Conservation (phyloP, 2,888 invertebrate genomes). For the Aphodius sticticus region DNA sequence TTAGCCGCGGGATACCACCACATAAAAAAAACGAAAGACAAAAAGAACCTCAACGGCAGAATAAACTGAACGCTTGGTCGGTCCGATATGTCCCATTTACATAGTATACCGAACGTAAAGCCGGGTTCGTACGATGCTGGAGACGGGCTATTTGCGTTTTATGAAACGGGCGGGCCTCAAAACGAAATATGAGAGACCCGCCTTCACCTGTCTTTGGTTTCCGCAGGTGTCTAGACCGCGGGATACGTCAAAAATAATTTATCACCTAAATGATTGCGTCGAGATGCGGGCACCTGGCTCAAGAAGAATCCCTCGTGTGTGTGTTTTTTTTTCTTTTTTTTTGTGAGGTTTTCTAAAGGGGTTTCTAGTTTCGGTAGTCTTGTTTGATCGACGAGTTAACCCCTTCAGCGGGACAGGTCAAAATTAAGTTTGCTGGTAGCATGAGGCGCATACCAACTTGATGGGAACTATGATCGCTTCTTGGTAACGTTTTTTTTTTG, state of each 20-base stretch:
- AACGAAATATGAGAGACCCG: background rate
- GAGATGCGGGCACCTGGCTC: background rate
- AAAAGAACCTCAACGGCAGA: background rate
- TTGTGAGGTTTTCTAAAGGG: background rate
- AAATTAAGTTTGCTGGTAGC: background rate
- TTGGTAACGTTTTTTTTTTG: background rate
- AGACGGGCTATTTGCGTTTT: background rate
- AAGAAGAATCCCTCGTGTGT: background rate
- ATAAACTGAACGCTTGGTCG: background rate
- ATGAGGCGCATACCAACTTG: background rate
- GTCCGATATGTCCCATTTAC: background rate
- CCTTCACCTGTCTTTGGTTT: constrained; percentile 38
- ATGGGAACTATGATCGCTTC: background rate
- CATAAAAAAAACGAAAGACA: background rate
- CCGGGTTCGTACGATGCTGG: background rate
- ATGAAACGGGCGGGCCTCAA: background rate
- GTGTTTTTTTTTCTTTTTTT: background rate
- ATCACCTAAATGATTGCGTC: constrained; percentile 40
- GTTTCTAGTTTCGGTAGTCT: background rate
- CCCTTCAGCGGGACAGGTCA: background rate
- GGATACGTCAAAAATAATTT: constrained; percentile 43
- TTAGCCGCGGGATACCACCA: background rate
- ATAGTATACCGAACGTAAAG: background rate
- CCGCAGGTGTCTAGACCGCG: constrained; percentile 38
- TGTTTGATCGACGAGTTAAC: background rate